phyloP scores from a whole-genome alignment of 2,888 invertebrate genomes.

The Agriotes lineatus region DNA sequence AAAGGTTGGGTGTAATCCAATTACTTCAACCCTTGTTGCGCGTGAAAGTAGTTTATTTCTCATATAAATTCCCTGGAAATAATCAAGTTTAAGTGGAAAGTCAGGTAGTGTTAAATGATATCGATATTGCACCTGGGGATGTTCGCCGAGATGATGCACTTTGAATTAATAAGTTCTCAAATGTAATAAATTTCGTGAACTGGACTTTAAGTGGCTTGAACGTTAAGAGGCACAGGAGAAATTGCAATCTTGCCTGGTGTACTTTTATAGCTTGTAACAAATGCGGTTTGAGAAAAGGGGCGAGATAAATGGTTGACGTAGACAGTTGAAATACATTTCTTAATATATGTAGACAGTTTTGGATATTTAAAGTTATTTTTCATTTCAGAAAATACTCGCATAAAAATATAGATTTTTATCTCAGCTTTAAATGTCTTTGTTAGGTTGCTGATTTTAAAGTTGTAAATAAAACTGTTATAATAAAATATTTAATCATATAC shows the following conservation, averaged over 20 bases:
- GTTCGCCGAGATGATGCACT: not conserved
- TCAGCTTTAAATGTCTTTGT: no score
- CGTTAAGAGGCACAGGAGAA: not conserved
- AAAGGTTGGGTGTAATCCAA: conserved; percentile 14
- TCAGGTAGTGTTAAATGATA: conserved; percentile 24
- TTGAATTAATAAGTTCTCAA: not conserved
- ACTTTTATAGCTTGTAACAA: no score
- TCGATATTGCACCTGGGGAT: conserved; percentile 9
- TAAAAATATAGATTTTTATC: no score
- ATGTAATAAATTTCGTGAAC: not conserved
- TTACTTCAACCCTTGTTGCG: conserved; percentile 19
- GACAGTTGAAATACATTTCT: no score
- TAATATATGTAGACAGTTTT: no score
- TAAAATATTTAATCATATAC: no score
- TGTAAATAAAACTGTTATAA: no score
- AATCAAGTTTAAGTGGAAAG: conserved; percentile 29
- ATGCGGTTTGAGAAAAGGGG: no score
- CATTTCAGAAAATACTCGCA: no score
- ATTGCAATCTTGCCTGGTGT: not conserved
- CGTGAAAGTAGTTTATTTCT: conserved; percentile 21
- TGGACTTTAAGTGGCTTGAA: not conserved
- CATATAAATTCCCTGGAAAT: conserved; percentile 22
- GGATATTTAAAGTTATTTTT: no score
- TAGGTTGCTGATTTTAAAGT: no score
- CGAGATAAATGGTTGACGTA: no score